Conservation (phyloP, 1,140 invertebrate genomes). For the Ceratina japonica region DNA sequence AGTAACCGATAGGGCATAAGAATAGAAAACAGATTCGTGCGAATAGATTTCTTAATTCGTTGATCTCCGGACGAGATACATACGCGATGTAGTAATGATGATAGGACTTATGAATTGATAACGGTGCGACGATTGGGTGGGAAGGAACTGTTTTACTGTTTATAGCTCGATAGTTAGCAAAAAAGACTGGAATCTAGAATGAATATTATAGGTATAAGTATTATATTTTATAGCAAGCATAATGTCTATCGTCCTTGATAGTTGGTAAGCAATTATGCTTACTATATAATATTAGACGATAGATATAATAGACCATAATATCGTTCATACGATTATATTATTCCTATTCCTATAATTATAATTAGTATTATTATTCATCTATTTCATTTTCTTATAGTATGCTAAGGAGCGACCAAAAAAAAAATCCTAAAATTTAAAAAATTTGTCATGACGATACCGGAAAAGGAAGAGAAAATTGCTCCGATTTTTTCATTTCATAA, state of each 20-base stretch:
- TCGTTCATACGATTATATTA: constrained; percentile 40
- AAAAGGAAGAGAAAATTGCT: constrained; percentile 1
- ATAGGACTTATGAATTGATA: neutral
- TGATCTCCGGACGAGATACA: neutral
- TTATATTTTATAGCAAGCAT: constrained; percentile 58
- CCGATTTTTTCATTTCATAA: too few species aligned
- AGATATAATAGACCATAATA: too few species aligned
- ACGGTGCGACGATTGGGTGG: neutral
- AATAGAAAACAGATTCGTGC: neutral
- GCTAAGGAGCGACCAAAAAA: constrained; percentile 40
- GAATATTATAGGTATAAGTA: constrained; percentile 63
- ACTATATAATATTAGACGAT: too few species aligned
- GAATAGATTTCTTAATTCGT: neutral
- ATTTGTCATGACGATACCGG: constrained; percentile 10
- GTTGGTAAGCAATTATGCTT: too few species aligned
- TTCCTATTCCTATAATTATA: constrained; percentile 54
- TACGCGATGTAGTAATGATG: neutral
- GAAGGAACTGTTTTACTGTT: constrained; percentile 72
- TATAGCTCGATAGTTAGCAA: constrained; percentile 74
- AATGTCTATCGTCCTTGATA: too few species aligned
- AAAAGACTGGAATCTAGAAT: constrained; percentile 77
- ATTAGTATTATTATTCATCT: constrained; percentile 66
- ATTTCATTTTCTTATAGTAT: constrained; percentile 56
- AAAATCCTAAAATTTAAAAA: constrained; percentile 14
- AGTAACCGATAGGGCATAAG: neutral